A percentile compares a stretch with the other conserved stretches of the same genome.
Evolutionary conservation across 2,888 invertebrate species (phyloP).

Genomic region (Parnassius mnemosyne): DNA sequence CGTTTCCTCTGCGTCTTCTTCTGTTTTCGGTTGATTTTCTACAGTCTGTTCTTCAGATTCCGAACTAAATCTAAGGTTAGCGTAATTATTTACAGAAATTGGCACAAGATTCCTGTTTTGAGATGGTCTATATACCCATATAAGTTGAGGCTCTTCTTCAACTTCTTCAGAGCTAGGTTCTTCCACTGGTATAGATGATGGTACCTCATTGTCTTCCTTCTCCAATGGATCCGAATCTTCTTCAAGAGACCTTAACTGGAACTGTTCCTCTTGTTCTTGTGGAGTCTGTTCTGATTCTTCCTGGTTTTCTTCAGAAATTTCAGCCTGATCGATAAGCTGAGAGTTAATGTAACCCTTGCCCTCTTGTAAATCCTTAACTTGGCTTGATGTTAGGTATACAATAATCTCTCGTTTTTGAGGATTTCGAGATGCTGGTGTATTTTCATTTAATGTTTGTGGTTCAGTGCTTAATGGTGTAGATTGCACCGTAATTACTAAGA

Average conservation of each 20-base stretch:
- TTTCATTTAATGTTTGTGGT: constrained; percentile 45
- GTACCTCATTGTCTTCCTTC: constrained; percentile 6
- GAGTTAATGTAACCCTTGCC: constrained; percentile 32
- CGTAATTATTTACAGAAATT: constrained; percentile 16
- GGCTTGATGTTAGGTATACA: constrained; percentile 59
- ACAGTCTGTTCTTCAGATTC: constrained; percentile 24
- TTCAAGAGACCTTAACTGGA: constrained; percentile 3
- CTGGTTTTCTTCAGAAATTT: constrained; percentile 30
- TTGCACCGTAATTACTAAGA: constrained; percentile 39
- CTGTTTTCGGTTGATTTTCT: constrained; percentile 14
- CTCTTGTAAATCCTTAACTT: constrained; percentile 54
- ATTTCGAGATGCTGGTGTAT: constrained; percentile 28
- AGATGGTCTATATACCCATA: constrained; percentile 14
- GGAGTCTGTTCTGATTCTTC: constrained; percentile 29
- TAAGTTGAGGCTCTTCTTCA: constrained; percentile 14
- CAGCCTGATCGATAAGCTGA: constrained; percentile 21
- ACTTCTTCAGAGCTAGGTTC: constrained; percentile 17
- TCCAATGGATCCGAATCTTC: constrained; percentile 11
- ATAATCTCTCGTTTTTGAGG: constrained; percentile 48
- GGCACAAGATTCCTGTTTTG: constrained; percentile 19
- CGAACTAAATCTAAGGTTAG: constrained; percentile 15
- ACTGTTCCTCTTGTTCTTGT: constrained; percentile 22
- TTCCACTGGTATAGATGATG: constrained; percentile 16
- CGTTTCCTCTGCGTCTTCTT: constrained; percentile 20
- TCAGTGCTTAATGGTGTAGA: constrained; percentile 44